A percentile compares a stretch with the other conserved stretches of the same genome.
Conservation (phyloP, 2,797 vertebrate genomes). For the Eidolon dupreanum region DNA sequence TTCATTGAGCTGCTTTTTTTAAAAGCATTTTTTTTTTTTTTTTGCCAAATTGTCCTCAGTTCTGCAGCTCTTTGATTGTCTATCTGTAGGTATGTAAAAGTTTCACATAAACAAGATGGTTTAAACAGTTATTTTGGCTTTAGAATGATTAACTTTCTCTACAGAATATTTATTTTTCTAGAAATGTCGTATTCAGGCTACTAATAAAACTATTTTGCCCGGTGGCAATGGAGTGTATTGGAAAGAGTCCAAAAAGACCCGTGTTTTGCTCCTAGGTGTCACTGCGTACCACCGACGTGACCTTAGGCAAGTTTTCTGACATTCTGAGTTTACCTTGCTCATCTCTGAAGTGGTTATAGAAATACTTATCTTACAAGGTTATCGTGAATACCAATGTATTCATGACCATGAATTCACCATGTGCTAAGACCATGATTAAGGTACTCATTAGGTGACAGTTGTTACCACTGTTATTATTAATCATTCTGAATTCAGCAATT, state of each 20-base stretch:
- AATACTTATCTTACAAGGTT: not conserved
- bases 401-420: not conserved
- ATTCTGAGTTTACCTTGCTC: not conserved
- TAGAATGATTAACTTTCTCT: not conserved
- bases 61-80: not conserved
- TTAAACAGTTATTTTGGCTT: not conserved
- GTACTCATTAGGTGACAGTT: not conserved
- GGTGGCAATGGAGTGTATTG: not conserved
- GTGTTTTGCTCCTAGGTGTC: not conserved
- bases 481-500: not conserved
- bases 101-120: not conserved
- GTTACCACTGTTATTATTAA: not conserved
- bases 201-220: not conserved
- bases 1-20: not conserved
- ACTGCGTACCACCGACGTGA: not conserved
- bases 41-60: not conserved
- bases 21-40: not conserved
- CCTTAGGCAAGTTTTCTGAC: not conserved
- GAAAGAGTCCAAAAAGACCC: not conserved
- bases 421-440: not conserved
- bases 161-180: not conserved
- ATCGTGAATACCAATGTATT: not conserved
- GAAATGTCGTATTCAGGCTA: not conserved
- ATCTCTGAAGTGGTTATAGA: not conserved
- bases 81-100: not conserved